Evolutionary conservation across 1,140 invertebrate genomes (phyloP), one percentile per base, ranked within the genome.

Genomic region (Aphis gossypii): DNA sequence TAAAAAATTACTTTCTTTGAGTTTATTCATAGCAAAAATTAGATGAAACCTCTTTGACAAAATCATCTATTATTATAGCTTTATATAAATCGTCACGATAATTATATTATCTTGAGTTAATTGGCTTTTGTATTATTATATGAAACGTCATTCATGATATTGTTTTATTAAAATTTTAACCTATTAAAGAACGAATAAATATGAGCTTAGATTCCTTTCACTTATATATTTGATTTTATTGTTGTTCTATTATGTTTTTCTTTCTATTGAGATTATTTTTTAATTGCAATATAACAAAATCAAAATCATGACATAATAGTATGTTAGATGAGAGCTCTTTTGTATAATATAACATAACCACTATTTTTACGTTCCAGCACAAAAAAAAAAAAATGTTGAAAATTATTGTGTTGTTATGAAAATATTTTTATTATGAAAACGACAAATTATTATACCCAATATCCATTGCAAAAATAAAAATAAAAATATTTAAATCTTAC

Each of bases 41-140:
- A 23, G 8, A 25, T 25, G 82, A 38, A 38, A 68, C 23, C 9
- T 83, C 35, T 83, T 83, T 38, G 38, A 83, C 25, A 84, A 84
- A 0, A 25, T 84, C 38, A 44, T 84, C 38, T 44, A 0, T 84
- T 82, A 60, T 38, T 25, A 89, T 54, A 2, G 48, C 35, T 54
- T 5, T 48, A 48, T 54, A 18, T 87, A 48, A 48, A 30, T 48
- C 4, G 46, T n/a, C 18, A 89, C 4, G 48, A 89, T 54, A 21
- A 89, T 54, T 48, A 89, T 89, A 89, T 54, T 38, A 54, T 20
- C 48, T 89, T 25, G 25, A 38, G 48, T 88, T 88, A 51, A 88
- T 88, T 88, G 46, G 86, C 87, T 35, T 54, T 89, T 89, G 87
- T 89, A 38, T 89, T 38, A 54, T 38, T 54, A 54, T 54, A 21